Percentiles rank a stretch among this genome's conserved stretches.
These are phyloP conservation scores for Diplazon laetatorius DNA, from an alignment of 2,888 invertebrate genomes.

Conservation along the genomic window DNA sequence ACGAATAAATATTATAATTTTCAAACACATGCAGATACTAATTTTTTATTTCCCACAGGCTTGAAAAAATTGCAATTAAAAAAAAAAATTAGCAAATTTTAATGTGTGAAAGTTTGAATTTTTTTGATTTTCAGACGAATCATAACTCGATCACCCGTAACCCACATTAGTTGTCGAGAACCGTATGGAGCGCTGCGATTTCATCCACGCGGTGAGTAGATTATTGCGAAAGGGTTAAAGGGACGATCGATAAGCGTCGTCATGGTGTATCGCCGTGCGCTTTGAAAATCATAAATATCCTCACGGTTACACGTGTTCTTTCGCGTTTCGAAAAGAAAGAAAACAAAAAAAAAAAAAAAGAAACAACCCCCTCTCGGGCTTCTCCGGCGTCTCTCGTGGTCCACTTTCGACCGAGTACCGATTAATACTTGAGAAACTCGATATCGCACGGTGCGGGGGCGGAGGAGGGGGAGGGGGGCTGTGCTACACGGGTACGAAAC, in stretches of 20 bases:
- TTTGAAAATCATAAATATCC: slow-evolving; percentile 59
- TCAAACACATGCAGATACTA: too few species aligned
- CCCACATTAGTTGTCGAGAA: slow-evolving; percentile 71
- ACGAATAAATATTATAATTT: too few species aligned
- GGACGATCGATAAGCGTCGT: slow-evolving; percentile 72
- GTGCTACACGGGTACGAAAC: neutral
- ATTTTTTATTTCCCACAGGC: too few species aligned
- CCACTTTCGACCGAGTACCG: slow-evolving; percentile 51
- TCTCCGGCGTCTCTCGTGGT: slow-evolving; percentile 44
- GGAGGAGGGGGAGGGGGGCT: too few species aligned
- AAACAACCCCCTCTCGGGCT: too few species aligned
- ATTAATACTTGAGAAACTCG: slow-evolving; percentile 62
- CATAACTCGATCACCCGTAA: slow-evolving; percentile 65
- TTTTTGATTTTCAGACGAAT: too few species aligned
- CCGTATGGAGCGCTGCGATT: slow-evolving; percentile 59
- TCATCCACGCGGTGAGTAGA: slow-evolving; percentile 13
- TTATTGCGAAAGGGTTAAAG: slow-evolving; percentile 62
- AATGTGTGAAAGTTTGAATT: too few species aligned
- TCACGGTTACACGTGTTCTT: slow-evolving; percentile 20
- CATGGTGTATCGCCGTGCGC: slow-evolving; percentile 30
- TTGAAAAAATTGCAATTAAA: too few species aligned
- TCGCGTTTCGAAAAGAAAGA: slow-evolving; percentile 9
- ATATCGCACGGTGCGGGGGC: slow-evolving; percentile 42
- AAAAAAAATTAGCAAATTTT: too few species aligned
- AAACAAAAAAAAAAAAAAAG: too few species aligned